Conservation (phyloP, 1,140 invertebrate species). For the Eurosta solidaginis region DNA sequence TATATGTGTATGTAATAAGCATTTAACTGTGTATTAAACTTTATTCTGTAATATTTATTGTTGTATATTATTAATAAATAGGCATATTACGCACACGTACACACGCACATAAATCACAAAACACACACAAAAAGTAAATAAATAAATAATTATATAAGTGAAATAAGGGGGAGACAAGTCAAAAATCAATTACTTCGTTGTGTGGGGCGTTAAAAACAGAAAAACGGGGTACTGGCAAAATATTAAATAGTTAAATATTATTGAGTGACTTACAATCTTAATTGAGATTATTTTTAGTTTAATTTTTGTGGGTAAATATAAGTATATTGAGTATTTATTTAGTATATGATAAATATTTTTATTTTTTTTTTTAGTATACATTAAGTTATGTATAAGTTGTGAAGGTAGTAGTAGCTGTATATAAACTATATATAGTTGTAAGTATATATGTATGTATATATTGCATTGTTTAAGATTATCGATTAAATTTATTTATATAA, state of each 20-base stretch:
- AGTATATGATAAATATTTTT: slow-evolving; percentile 23
- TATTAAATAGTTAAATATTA: too few relatives aligned
- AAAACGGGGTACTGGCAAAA: neutral
- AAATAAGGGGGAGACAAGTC: neutral
- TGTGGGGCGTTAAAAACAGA: slow-evolving; percentile 14
- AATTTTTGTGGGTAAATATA: too few relatives aligned
- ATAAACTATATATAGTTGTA: slow-evolving; percentile 8
- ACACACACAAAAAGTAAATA: slow-evolving; percentile 16
- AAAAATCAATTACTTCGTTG: neutral
- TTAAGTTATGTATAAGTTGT: slow-evolving; percentile 15
- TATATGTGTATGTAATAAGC: neutral
- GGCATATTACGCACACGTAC: slow-evolving; percentile 4
- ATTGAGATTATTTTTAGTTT: too few relatives aligned
- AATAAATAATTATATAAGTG: slow-evolving; percentile 2
- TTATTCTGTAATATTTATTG: neutral
- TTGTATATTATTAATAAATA: neutral
- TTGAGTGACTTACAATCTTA: neutral
- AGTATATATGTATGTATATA: too few relatives aligned
- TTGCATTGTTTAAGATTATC: slow-evolving; percentile 25
- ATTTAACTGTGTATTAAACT: neutral
- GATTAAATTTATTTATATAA: slow-evolving; percentile 25
- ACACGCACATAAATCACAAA: slow-evolving; percentile 10
- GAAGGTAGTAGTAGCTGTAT: neutral
- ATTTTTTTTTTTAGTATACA: neutral
- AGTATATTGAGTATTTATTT: neutral